phyloP scores from a whole-genome alignment of 2,797 vertebrate genomes.

The Myripristis jacobus region DNA sequence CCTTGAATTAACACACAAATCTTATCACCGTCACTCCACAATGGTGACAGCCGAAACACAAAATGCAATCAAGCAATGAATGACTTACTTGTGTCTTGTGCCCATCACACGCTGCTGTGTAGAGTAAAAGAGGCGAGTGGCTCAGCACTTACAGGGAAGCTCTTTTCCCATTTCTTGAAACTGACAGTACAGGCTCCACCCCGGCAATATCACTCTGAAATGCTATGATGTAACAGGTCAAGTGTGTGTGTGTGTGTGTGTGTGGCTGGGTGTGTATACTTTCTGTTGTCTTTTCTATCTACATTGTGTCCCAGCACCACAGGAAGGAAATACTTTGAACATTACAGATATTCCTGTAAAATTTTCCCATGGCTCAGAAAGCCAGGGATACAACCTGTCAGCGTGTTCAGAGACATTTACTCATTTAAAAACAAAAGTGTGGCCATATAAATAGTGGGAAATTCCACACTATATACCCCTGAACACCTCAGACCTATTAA shows the following conservation, averaged over 20 bases:
- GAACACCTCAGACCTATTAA: too few species aligned
- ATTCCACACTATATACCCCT: too few species aligned
- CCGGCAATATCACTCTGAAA: constrained; percentile 2
- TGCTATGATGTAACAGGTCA: constrained; percentile 32
- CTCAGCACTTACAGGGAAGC: not conserved
- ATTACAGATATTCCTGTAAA: not conserved
- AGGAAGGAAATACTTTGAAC: not conserved
- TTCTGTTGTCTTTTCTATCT: not conserved
- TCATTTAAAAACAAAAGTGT: not conserved
- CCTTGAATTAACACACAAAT: too few species aligned
- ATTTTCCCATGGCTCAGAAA: too few species aligned
- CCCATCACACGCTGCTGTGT: not conserved
- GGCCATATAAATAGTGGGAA: too few species aligned
- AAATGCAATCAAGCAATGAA: not conserved
- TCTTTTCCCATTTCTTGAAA: constrained; percentile 36
- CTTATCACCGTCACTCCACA: not conserved
- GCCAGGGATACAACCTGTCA: not conserved
- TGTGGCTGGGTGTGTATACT: not conserved
- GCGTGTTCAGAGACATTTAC: not conserved
- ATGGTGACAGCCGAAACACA: not conserved
- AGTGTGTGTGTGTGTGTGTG: constrained; percentile 15
- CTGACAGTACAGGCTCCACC: constrained; percentile 49
- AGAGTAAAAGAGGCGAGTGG: not conserved
- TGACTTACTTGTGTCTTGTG: constrained; percentile 43
- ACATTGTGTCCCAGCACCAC: too few species aligned